Evolutionary conservation across 2,113 vertebrate species (phyloP), one percentile per base, ranked within the genome.

Genomic region (Narcine bancroftii): DNA sequence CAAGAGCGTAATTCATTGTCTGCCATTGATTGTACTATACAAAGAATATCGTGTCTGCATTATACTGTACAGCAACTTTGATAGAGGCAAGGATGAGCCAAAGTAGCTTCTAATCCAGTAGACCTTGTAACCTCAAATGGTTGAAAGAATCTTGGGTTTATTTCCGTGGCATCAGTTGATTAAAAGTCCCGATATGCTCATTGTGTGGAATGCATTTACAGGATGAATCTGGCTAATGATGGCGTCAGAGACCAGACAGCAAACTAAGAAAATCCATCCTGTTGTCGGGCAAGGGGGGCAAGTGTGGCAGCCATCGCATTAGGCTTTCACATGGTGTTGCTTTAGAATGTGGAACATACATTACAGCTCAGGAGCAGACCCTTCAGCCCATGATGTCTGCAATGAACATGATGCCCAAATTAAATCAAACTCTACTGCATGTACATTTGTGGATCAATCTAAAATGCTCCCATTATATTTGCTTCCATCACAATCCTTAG

Each of bases 31-130:
- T 89, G 65, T 47, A 29, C 11, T 26, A 7, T 71, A 33, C 89
- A 69, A 66, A 69, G 89, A 2, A 29, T 47, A 39, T 65, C 53
- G 56, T 89, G 85, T 63, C 53, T 21, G 36, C n/a, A 60, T 87
- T 89, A 89, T 89, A 42, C 85, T 66, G n/a, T 42, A 65, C 42
- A 69, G 24, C 26, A 91, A 45, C 65, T 69, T 69, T 91, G 63
- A 91, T 15, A 15, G 89, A 91, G 87, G 13, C 87, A 69, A 33
- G 71, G 42, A 10, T 19, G 21, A 71, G 26, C 89, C 39, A 69
- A 91, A 26, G 33, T 42, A 69, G 89, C 42, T 91, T 17, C 26
- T 15, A 69, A 91, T 91, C 19, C 63, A 33, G 65, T 39, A 69
- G 24, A 47, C 26, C 89, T 69, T 11, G 29, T 39, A 87, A 63